Base-by-base conservation (phyloP, 2,888 invertebrate species). In the Limnephilus marmoratus region DNA sequence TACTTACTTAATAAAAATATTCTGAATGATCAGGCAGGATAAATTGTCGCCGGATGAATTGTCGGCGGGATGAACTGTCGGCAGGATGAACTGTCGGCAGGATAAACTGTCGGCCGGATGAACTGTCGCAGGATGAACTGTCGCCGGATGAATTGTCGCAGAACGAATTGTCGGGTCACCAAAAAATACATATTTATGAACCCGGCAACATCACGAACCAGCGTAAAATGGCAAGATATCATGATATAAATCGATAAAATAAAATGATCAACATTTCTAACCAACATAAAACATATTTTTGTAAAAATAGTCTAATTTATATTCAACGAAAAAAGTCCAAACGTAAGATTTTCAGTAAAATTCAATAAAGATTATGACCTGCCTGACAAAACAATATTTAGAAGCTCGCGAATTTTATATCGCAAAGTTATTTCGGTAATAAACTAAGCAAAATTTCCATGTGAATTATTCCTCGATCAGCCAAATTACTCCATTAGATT, bases 381-480 rank as follows among this genome's bases (percentile, higher is more conserved):
- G 53, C 53, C 53, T 68, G 53, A 68, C 53, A 18, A 68, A 68
- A 68, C 53, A 7, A 68, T 68, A 68, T 68, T 68, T 68, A 68
- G 53, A 68, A 68, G 53, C 24, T 68, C 53, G 53, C 53, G 18
- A 68, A 15, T 68, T 68, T 68, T 68, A 68, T 68, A 68, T n/a
- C 49, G 31, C 29, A 45, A 88, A 5, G 29, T 37, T 88, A 31
- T 68, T 68, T n/a, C 24, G 24, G 68, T n/a, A 68, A 68, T 68
- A 68, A 68, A 68, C 53, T 24, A 68, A 68, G 68, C 68, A 0
- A 24, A 3, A 68, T 68, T 68, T 68, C 24, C 7, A 68, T 24
- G 68, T 24, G 68, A 68, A 24, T 53, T 18, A 53, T 68, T 24
- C 29, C 45, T 86, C 86, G 86, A 86, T 86, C 45, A 86, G 86